A percentile compares a stretch with the other conserved stretches of the same genome.
Conservation (phyloP, 2,888 invertebrate genomes). For the Volucella bombylans region DNA sequence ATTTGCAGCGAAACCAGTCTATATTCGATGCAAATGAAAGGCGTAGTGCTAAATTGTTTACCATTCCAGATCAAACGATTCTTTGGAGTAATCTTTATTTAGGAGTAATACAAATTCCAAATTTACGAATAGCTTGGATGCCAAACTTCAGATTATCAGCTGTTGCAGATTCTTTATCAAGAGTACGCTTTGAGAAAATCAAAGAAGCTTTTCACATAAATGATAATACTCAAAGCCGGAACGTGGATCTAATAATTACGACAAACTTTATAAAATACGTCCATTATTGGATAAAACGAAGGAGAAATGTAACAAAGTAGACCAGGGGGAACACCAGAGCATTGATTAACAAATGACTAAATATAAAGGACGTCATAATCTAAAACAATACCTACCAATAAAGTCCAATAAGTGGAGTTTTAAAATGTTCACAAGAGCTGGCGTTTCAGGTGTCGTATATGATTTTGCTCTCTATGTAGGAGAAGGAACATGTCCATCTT, state of each 20-base stretch:
- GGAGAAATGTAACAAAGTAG: not conserved
- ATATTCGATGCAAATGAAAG: not conserved
- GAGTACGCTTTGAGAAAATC: too few relatives aligned
- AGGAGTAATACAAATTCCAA: too few relatives aligned
- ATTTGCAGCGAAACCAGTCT: constrained; percentile 21
- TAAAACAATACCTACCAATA: too few relatives aligned
- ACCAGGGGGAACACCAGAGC: not conserved
- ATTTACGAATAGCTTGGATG: too few relatives aligned
- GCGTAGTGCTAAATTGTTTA: too few relatives aligned
- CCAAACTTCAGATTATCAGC: too few relatives aligned
- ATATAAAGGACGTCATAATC: too few relatives aligned
- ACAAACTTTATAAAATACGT: constrained; percentile 10
- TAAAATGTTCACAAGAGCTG: constrained; percentile 26
- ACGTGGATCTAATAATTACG: not conserved
- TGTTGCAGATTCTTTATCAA: too few relatives aligned
- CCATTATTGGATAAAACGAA: constrained; percentile 5
- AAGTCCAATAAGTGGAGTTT: too few relatives aligned
- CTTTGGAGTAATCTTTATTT: too few relatives aligned
- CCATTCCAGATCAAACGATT: too few relatives aligned
- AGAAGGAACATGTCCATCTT: constrained; percentile 30
- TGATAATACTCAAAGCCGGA: constrained; percentile 16
- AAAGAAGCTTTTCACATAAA: not conserved
- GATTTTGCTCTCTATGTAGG: constrained; percentile 18
- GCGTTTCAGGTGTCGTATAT: constrained; percentile 29
- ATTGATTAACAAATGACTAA: too few relatives aligned